Base-by-base conservation (phyloP, 2,113 vertebrate genomes). In the Apodemus speciosus region DNA sequence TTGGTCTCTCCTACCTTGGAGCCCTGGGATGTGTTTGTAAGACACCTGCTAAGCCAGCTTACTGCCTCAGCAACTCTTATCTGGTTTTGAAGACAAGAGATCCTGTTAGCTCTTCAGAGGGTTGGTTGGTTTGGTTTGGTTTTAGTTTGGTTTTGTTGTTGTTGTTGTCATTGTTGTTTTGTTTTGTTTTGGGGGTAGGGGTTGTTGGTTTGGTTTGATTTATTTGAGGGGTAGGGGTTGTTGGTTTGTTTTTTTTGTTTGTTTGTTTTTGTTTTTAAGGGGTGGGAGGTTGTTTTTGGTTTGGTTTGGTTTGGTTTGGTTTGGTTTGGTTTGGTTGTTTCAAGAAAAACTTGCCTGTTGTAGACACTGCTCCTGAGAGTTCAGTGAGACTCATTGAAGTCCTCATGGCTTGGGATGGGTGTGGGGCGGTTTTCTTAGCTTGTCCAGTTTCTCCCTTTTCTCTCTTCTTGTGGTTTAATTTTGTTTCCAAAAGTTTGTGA, bases 291-390 rank as follows among this genome's bases (percentile, higher is more conserved):
- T 46, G n/a, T n/a, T n/a, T n/a, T 64, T 64, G 62, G 10, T 25
- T 77, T 88, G 35, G 18, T 68, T 40, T 77, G 5, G 72, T 85
- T 64, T 64, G 62, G 10, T 25, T 77, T 88, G 35, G 18, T 68
- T 40, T 77, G 5, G 72, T 85, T 46, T 56, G 87, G 85, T 93
- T 40, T 3, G 68, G 81, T 49, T 56, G 87, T 86, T 94, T 43
- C 6, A 35, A 87, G 75, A 62, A 83, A 85, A 92, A 25, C 8
- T 94, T 90, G 3, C 60, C 6, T 90, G 56, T 88, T 80, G 49
- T 95, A 62, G 38, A 49, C n/a, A 43, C 3, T 87, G 81, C 58
- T 73, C 62, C 38, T 94, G 58, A 91, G 91, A 93, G 30, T 89
- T 75, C 80, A 23, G 14, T 83, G 75, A 40, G 94, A 91, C n/a